Evolutionary conservation across 2,797 vertebrate genomes (phyloP), one percentile per base, ranked within the genome.

Genomic region (Phrynocephalus forsythii): DNA sequence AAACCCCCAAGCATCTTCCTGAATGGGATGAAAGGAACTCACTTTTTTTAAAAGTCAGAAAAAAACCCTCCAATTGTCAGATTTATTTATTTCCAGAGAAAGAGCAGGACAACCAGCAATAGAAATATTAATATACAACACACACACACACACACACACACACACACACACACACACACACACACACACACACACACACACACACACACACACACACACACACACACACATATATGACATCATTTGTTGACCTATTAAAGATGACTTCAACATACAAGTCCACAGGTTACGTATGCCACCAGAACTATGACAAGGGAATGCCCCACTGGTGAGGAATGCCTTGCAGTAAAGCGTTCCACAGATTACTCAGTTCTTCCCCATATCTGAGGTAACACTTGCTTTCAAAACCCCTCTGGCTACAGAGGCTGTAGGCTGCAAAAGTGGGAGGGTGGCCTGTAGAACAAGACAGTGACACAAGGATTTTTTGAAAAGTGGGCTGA

Each of bases 361-460:
- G 16, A 56, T 88, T 72, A 71, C 76, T 88, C 66, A 87, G 83
- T 78, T 81, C 50, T 71, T 22, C 13, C 50, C 82, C 24, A 76
- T n/a, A 30, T 20, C 76, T 48, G 82, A 56, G 48, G 28, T 79
- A 71, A 72, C 60, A 16, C 44, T 16, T n/a, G 20, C 28, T 88
- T 83, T 79, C 66, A 48, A 30, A 78, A 83, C 24, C 8, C 20
- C 18, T 84, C 26, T 0, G 26, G 15, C 15, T 56, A 50, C 69
- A 15, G 50, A 44, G n/a, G 50, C 2, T 24, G 30, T 7, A 48
- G 33, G 18, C 16, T 16, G 71, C 33, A 44, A 1, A 83, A 9
- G 18, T 56, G 48, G 71, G 52, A 50, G 50, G 26, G 68, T 72
- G 8, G 68, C 48, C 15, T 48, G 33, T 3, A 28, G 24, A 5